Evolutionary conservation across 1,140 invertebrate genomes (phyloP).

Genomic region (Philopotamus ludificatus): DNA sequence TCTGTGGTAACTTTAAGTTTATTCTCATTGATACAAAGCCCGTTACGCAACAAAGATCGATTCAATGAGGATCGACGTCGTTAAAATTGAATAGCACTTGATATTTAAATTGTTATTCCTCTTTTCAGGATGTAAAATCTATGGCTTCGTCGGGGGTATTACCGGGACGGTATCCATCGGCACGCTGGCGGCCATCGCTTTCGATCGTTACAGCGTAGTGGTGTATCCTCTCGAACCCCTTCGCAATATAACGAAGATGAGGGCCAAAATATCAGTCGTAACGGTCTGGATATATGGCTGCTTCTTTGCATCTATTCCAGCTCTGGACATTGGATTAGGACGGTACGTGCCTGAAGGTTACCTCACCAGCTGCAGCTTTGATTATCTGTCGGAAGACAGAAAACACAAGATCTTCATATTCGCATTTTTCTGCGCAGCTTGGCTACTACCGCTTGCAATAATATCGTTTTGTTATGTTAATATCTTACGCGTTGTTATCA

Average conservation of each 20-base stretch:
- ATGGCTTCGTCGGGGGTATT: constrained; percentile 70
- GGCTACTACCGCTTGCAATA: constrained; percentile 65
- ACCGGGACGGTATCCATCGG: constrained; percentile 71
- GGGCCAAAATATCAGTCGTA: constrained; percentile 63
- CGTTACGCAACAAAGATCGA: no score
- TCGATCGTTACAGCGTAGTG: constrained; percentile 73
- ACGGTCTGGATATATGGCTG: constrained; percentile 72
- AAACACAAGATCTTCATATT: constrained; percentile 64
- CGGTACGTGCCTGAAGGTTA: constrained; percentile 77
- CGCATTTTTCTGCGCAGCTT: constrained; percentile 66
- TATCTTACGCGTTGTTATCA: constrained; percentile 65
- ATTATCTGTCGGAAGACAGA: constrained; percentile 66
- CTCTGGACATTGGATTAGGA: constrained; percentile 66
- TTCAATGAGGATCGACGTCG: neutral
- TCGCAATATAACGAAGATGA: constrained; percentile 58
- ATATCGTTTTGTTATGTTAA: constrained; percentile 71
- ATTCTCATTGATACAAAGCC: no score
- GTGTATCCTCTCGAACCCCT: constrained; percentile 67
- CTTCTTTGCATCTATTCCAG: constrained; percentile 65
- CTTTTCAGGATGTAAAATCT: constrained; percentile 65
- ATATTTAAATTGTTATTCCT: neutral
- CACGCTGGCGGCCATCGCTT: constrained; percentile 66
- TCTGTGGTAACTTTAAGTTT: neutral
- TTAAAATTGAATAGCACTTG: no score
- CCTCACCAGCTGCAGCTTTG: constrained; percentile 78